phyloP scores from a whole-genome alignment of 2,113 vertebrate genomes.

The Cariama cristata region DNA sequence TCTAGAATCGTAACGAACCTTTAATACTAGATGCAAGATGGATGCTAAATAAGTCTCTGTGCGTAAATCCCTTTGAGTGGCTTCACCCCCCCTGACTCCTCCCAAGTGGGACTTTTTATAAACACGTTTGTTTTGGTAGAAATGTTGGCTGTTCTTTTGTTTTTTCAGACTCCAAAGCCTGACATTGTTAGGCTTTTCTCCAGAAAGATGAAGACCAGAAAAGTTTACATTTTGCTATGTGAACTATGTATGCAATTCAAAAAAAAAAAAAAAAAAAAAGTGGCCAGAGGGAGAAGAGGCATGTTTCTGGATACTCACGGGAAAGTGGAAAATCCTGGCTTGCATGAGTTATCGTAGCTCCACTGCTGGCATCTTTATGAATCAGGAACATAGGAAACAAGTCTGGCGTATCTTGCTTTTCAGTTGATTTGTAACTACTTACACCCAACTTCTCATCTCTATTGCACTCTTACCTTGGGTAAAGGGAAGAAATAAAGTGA shows the following conservation, averaged over 20 bases:
- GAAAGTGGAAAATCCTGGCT: neutral
- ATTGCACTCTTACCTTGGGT: neutral
- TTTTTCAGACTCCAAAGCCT: neutral
- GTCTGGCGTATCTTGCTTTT: neutral
- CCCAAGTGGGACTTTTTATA: neutral
- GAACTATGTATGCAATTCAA: neutral
- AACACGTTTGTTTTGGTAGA: neutral
- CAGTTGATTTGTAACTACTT: neutral
- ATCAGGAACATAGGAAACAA: neutral
- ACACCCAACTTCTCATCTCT: neutral
- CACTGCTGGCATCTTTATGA: neutral
- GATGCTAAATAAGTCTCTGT: neutral
- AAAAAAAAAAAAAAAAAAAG: too few species aligned
- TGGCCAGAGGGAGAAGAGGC: neutral
- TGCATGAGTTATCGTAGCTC: neutral
- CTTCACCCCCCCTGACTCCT: accelerated
- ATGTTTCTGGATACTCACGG: neutral
- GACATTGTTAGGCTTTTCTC: neutral
- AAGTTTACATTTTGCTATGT: neutral
- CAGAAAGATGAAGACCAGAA: neutral
- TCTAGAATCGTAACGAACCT: neutral
- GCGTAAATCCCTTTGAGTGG: neutral
- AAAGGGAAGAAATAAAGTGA: neutral
- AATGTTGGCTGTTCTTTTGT: neutral
- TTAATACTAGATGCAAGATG: neutral